Evolutionary conservation across 2,888 invertebrate species (phyloP), one percentile per base, ranked within the genome.

Genomic region (Choreutis nemorana): DNA sequence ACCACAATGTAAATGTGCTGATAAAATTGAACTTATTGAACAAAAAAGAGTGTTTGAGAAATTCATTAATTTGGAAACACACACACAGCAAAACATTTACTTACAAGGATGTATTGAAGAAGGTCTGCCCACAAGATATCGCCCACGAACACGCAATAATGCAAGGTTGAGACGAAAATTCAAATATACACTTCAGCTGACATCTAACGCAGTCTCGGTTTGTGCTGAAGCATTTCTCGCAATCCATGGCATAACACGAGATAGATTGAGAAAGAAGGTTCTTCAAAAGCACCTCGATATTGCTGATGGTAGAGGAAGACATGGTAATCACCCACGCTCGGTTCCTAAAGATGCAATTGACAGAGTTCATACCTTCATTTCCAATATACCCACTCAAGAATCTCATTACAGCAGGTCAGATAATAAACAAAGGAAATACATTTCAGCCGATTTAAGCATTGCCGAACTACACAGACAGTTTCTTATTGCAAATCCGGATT

Each of bases 401-500:
- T 24, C 24, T 7, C 24, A 24, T 24, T 24, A 24, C 14, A 14
- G 10, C 14, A 3, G 24, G 6, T 14, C 24, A 9, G 24, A 24
- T 24, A 24, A 24, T 6, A 24, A 24, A 24, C 24, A 24, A 12
- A 12, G 24, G 13, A 24, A 24, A 24, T 24, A 24, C 8, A 12
- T 24, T 14, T 3, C 24, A 24, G 12, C 24, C 13, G 8, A 24
- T 14, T 24, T 24, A 5, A 24, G 13, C 24, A 24, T 24, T 5
- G 12, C 24, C 12, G 8, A 24, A 24, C 12, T n/a, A n/a, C n/a
- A n/a, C n/a, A n/a, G n/a, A n/a, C n/a, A n/a, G n/a, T n/a, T n/a
- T n/a, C n/a, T n/a, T n/a, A n/a, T n/a, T n/a, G n/a, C n/a, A n/a
- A n/a, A n/a, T n/a, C n/a, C n/a, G n/a, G n/a, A n/a, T n/a, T n/a